A percentile compares a stretch with the other conserved stretches of the same genome.
phyloP scores from a whole-genome alignment of 2,888 invertebrate species.

The Andrena chrysosceles region DNA sequence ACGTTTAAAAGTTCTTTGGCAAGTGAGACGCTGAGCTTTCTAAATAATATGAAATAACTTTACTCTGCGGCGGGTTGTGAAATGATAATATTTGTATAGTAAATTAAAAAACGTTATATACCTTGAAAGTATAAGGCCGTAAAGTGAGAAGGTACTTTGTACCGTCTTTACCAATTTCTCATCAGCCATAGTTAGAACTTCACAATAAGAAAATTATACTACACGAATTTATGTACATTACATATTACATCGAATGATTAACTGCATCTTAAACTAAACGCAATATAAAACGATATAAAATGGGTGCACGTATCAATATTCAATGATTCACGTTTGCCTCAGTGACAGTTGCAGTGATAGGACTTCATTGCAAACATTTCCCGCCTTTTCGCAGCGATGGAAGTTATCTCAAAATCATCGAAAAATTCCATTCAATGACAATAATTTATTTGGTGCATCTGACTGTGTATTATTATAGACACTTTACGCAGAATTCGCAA shows the following conservation, averaged over 20 bases:
- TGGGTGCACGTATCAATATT: background rate
- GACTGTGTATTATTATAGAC: background rate
- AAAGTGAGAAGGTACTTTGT: conserved; percentile 90
- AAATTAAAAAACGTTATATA: conserved; percentile 71
- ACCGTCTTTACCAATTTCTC: conserved; percentile 88
- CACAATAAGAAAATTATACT: background rate
- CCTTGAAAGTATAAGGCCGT: conserved; percentile 90
- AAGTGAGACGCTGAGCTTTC: conserved; percentile 91
- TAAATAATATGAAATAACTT: conserved; percentile 69
- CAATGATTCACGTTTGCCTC: background rate
- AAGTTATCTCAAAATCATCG: too few relatives aligned
- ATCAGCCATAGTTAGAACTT: conserved; percentile 67
- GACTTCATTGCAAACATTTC: background rate
- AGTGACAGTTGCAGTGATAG: background rate
- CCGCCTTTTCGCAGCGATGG: conserved; percentile 19
- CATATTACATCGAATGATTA: background rate
- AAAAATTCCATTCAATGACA: too few relatives aligned
- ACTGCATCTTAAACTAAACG: background rate
- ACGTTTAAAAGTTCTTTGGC: conserved; percentile 89
- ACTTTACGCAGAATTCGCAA: background rate
- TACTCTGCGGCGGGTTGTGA: conserved; percentile 17
- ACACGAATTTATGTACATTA: background rate
- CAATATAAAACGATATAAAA: background rate
- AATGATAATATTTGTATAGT: conserved; percentile 19
- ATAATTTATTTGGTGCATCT: background rate